Base-by-base conservation (phyloP, 1,140 invertebrate genomes). In the Archivesica marissinica region DNA sequence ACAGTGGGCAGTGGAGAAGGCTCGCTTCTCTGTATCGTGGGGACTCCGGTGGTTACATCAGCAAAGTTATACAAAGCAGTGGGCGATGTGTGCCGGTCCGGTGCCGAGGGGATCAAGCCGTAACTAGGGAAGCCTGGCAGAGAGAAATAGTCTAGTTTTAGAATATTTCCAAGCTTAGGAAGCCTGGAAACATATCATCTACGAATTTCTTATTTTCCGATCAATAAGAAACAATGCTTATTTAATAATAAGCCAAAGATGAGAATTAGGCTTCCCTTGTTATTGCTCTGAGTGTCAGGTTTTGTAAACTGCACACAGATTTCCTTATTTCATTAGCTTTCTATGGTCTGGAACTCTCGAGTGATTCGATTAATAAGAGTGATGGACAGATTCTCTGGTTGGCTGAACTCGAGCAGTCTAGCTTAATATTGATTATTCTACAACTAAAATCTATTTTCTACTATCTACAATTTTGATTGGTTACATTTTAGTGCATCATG, bases 121-220 rank as follows among this genome's bases (percentile, higher is more conserved):
- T 85, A 87, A 88, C 88, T 79, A 88, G 88, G 86, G 88, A 88
- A 88, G 86, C 88, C 88, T 88, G 61, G 13, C 20, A 33, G 6
- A 86, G 28, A 38, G 44, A 76, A 59, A 50, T 72, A 47, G 68
- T 72, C 20, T 30, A 23, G 54, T 35, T 64, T 64, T 64, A 64
- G 0, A 35, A 35, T 25, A 35, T 64, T 35, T 64, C 30, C 15
- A 35, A 64, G 33, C 20, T 28, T 47, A 9, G 7, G 17, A 47
- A 9, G 44, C 44, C 17, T 47, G 7, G 44, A 17, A 47, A 47
- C 44, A 47, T 7, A 47, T 9, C 44, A 47, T 47, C 17, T n/a
- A n/a, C n/a, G n/a, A n/a, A n/a, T n/a, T n/a, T n/a, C n/a, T n/a
- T n/a, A n/a, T n/a, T n/a, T n/a, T n/a, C n/a, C n/a, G n/a, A n/a